Evolutionary conservation across 2,113 vertebrate species (phyloP).

Genomic region (Eulemur macaco): DNA sequence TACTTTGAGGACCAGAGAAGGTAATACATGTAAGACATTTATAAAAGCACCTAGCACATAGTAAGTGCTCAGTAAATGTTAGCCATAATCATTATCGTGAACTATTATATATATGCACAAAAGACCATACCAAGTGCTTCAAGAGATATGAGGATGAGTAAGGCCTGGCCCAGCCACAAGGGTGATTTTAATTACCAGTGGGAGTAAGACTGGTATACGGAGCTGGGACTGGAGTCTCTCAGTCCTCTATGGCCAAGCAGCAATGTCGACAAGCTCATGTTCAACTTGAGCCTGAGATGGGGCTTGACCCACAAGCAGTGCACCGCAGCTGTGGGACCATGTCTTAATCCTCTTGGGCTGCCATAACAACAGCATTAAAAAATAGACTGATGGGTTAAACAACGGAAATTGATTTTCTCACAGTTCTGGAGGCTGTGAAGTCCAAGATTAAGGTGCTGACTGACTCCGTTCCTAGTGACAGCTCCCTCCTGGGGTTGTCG

Average conservation of each 20-base stretch:
- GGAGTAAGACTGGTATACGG: not conserved
- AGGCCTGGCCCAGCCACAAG: not conserved
- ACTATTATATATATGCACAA: not conserved
- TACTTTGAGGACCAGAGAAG: not conserved
- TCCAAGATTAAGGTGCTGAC: not conserved
- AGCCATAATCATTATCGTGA: not conserved
- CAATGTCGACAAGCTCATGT: not conserved
- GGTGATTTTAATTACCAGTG: not conserved
- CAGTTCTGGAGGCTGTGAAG: not conserved
- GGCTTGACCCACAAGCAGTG: not conserved
- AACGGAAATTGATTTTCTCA: not conserved
- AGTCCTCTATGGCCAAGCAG: not conserved
- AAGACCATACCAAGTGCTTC: not conserved
- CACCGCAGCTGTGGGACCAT: too few relatives aligned
- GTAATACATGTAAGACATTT: not conserved
- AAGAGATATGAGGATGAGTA: not conserved
- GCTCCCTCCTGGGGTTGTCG: not conserved
- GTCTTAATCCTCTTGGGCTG: not conserved
- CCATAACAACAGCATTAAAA: not conserved
- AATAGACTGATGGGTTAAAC: too few relatives aligned
- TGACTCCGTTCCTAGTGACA: not conserved
- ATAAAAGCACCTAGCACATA: not conserved
- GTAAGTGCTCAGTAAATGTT: not conserved
- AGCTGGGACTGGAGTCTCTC: not conserved
- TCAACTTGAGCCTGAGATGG: not conserved